Conservation (phyloP, 2,113 vertebrate genomes). For the Chaetodon auriga region DNA sequence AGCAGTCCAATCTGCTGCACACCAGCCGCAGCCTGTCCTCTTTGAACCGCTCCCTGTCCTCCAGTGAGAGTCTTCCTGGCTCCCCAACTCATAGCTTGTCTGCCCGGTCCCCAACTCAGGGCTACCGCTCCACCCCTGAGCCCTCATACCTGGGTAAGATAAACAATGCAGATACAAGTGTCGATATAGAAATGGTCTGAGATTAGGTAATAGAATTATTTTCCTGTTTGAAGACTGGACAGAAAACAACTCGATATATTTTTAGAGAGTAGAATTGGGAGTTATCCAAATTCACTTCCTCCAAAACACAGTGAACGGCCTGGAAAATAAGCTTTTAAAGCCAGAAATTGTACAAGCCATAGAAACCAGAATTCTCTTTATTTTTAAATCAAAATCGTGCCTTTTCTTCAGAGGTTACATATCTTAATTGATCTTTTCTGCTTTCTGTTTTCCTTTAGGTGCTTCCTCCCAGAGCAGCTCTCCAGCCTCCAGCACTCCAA, state of each 20-base stretch:
- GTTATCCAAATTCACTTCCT: neutral
- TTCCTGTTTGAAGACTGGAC: neutral
- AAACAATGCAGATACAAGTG: neutral
- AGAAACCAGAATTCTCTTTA: neutral
- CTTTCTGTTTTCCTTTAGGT: conserved; percentile 73
- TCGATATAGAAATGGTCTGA: neutral
- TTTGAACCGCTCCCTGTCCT: conserved; percentile 92
- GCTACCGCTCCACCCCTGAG: conserved; percentile 90
- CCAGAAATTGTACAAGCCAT: neutral
- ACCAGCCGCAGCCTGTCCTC: conserved; percentile 93
- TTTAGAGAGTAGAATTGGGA: neutral
- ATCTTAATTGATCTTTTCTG: conserved; percentile 26
- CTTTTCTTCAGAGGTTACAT: neutral
- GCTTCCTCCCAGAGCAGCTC: conserved; percentile 94
- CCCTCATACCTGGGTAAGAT: conserved; percentile 86
- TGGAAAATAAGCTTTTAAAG: conserved; percentile 6
- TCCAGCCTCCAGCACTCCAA: conserved; percentile 92
- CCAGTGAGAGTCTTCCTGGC: conserved; percentile 93
- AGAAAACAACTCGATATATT: neutral
- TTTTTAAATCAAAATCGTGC: conserved; percentile 2
- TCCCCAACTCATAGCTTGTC: conserved; percentile 93
- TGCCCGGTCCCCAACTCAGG: conserved; percentile 92
- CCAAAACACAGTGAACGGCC: neutral
- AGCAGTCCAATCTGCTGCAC: conserved; percentile 93
- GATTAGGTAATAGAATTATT: neutral